Evolutionary conservation across 2,113 vertebrate genomes (phyloP), one percentile per base, ranked within the genome.

Genomic region (Cephalophus harveyi): DNA sequence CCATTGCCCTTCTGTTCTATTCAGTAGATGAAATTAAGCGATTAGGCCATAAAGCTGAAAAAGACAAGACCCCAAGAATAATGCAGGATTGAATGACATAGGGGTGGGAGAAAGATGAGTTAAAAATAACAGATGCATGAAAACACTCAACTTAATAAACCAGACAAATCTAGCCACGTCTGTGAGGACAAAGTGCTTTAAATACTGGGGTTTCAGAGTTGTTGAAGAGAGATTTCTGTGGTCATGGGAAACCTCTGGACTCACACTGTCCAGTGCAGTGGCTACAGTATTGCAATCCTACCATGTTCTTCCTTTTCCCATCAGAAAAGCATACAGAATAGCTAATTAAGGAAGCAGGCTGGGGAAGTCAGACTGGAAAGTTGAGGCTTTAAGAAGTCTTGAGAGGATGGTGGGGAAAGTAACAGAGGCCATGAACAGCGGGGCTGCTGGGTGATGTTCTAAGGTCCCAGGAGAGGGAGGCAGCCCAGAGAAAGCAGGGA

Each of bases 31-130:
- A 76, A 71, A 93, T 59, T 96, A 54, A 67, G 23, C 2, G n/a
- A 33, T 67, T 74, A 94, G 48, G 25, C 9, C 83, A 96, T 25
- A 85, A 33, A 82, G 7, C 43, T 96, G 87, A 91, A 92, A 96
- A 95, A 83, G 8, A 36, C 19, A 93, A 92, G 95, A 85, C 25
- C 76, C 50, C 9, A 48, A 87, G 60, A 92, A 92, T 71, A 86
- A 79, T 40, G 33, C 48, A 95, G 28, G 76, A 79, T 21, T 71
- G 60, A 87, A n/a, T 87, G 54, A 60, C 36, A 3, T 48, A n/a
- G 14, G 16, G 7, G 27, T 97, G 30, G 62, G 71, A 87, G 23
- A 55, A 78, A 96, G 25, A 95, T 25, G 96, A 83, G 64, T 67
- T 79, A 55, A 87, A 89, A 94, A 83, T 52, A 74, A 28, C 36